These are phyloP conservation scores for Euspilapteryx auroguttella DNA, from an alignment of 2,888 invertebrate genomes.

Conservation along the genomic window DNA sequence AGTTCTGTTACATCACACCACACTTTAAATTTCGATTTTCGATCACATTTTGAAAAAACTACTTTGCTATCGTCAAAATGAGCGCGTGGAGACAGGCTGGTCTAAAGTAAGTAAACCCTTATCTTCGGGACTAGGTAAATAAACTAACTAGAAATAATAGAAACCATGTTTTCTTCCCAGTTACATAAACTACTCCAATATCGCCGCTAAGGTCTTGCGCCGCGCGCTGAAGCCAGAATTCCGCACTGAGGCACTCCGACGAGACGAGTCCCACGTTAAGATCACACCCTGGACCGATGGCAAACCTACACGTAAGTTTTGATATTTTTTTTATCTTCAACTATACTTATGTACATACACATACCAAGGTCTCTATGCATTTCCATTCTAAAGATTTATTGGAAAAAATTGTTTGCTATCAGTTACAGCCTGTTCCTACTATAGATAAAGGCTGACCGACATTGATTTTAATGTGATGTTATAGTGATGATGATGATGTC, in stretches of 20 bases:
- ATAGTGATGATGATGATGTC: too few relatives aligned
- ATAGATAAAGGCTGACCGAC: too few relatives aligned
- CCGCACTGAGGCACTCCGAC: slow-evolving; percentile 72
- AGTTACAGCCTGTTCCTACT: too few relatives aligned
- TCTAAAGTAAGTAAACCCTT: slow-evolving; percentile 67
- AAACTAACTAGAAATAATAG: too few relatives aligned
- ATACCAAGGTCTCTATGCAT: too few relatives aligned
- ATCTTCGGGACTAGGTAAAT: slow-evolving; percentile 2
- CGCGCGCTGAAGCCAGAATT: slow-evolving; percentile 78
- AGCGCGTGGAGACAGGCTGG: slow-evolving; percentile 84
- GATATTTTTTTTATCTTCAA: neutral
- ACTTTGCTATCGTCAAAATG: slow-evolving; percentile 42
- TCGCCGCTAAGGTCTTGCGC: slow-evolving; percentile 84
- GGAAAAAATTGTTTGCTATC: too few relatives aligned
- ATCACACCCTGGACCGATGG: slow-evolving; percentile 91
- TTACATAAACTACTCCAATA: slow-evolving; percentile 95
- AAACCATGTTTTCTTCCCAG: slow-evolving; percentile 44
- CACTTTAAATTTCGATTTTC: too few relatives aligned
- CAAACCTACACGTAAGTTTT: slow-evolving; percentile 76
- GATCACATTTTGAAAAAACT: neutral
- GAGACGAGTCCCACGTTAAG: slow-evolving; percentile 75
- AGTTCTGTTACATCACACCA: too few relatives aligned
- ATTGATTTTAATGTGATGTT: too few relatives aligned
- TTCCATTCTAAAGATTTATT: too few relatives aligned
- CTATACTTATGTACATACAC: too few relatives aligned